phyloP scores from a whole-genome alignment of 2,113 vertebrate species.

The Camelus dromedarius region DNA sequence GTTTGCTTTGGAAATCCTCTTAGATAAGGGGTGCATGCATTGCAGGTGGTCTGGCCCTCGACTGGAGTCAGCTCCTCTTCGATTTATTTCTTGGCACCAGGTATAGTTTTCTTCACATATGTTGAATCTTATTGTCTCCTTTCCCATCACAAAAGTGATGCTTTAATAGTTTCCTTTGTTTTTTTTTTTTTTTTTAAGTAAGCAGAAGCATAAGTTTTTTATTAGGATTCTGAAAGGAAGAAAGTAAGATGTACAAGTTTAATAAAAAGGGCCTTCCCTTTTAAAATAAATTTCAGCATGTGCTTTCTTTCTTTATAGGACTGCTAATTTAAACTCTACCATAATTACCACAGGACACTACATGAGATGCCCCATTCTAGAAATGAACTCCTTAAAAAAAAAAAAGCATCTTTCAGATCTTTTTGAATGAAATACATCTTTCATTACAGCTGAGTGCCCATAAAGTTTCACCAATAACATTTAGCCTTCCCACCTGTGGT shows the following conservation, averaged over 20 bases:
- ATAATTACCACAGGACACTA: background rate
- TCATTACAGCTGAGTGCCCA: background rate
- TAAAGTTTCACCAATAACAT: background rate
- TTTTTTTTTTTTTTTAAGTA: slow-evolving; percentile 60
- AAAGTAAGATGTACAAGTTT: slow-evolving; percentile 57
- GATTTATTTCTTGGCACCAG: background rate
- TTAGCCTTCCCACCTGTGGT: background rate
- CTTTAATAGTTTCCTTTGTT: slow-evolving; percentile 13
- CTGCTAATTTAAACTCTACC: background rate
- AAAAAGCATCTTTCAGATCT: background rate
- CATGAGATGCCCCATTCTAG: background rate
- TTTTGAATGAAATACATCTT: background rate
- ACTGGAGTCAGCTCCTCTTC: accelerated
- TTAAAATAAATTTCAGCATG: slow-evolving; percentile 53
- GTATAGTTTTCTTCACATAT: background rate
- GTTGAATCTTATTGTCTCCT: background rate
- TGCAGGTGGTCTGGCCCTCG: background rate
- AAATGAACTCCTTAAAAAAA: background rate
- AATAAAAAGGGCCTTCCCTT: slow-evolving; percentile 75
- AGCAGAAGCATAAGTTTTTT: slow-evolving; percentile 18
- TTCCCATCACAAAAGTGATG: background rate
- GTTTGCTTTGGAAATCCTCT: background rate
- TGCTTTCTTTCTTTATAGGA: slow-evolving; percentile 31
- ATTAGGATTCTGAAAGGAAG: slow-evolving; percentile 73
- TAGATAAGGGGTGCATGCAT: background rate